Base-by-base conservation (phyloP, 2,888 invertebrate species). In the Rhyacophila evoluta region DNA sequence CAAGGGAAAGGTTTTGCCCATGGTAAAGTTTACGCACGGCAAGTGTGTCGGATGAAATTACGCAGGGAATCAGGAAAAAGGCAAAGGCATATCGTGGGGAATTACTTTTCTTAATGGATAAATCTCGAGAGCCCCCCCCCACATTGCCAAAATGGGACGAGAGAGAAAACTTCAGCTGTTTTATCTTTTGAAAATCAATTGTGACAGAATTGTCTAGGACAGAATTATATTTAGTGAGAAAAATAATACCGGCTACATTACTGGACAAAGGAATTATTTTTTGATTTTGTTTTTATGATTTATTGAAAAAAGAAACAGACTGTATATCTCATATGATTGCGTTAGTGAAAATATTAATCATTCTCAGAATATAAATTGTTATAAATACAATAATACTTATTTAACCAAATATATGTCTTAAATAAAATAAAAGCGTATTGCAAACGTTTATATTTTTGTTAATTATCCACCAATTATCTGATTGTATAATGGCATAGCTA, bases 1-100 rank as follows among this genome's bases (percentile, higher is more conserved):
- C 39, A 72, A 55, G 25, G 67, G 33, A 77, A 77, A 55, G 55
- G 55, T 55, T 55, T 19, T 25, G 55, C 55, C 55, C 55, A 55
- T 10, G 55, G 25, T 55, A 25, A 55, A 72, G 73, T 73, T 73
- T 77, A 36, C 36, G 72, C 36, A 73, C 29, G 28, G 69, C 72
- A 68, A 77, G 29, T 77, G 72, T 77, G 73, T 73, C 72, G 73
- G 73, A 77, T 73, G 41, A 68, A 73, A 77, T 73, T 77, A 77
- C 38, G 72, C 38, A 36, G 55, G 68, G 73, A 77, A 77, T 77
- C 72, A 73, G 33, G 73, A 39, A 55, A 55, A 55, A 55, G 55
- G 55, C 77, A 77, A 72, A 12, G 77, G 72, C 70, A 77, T 72
- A 77, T 77, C 72, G 72, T 67, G 29, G 67, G 36, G 72, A 72